Conservation (phyloP, 2,888 invertebrate genomes). For the Agonopterix arenella region DNA sequence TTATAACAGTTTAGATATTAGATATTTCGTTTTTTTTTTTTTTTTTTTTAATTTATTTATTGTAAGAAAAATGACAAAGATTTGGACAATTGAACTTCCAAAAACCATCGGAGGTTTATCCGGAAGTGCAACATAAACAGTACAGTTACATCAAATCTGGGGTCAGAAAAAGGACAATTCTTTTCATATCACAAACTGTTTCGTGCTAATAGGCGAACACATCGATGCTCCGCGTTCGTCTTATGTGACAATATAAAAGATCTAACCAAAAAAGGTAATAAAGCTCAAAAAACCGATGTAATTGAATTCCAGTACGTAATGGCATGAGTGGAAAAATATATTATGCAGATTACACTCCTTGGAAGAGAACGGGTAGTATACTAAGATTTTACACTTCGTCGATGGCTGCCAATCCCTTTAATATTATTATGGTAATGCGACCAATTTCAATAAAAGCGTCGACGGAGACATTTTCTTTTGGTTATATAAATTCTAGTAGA, state of each 20-base stretch:
- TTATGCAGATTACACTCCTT: slow-evolving; percentile 46
- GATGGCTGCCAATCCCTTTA: slow-evolving; percentile 71
- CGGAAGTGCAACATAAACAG: no score
- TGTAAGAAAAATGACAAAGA: no score
- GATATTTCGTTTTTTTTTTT: no score
- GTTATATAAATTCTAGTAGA: slow-evolving; percentile 56
- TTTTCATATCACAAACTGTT: no score
- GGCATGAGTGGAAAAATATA: slow-evolving; percentile 34
- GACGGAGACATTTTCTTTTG: slow-evolving; percentile 56
- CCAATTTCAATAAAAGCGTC: slow-evolving; percentile 74
- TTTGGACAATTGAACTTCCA: no score
- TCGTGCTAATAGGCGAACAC: no score
- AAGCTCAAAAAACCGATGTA: slow-evolving; percentile 24
- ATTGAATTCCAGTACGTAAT: slow-evolving; percentile 62
- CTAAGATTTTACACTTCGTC: slow-evolving; percentile 65
- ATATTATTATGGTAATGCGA: slow-evolving; percentile 73
- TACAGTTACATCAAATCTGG: no score
- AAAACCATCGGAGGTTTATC: no score
- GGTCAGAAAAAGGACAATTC: no score
- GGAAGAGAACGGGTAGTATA: slow-evolving; percentile 50
- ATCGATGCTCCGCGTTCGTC: no score
- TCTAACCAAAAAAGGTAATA: slow-evolving; percentile 6
- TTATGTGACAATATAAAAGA: neutral
- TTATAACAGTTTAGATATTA: no score
- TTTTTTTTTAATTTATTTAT: no score